Evolutionary conservation across 2,797 vertebrate species (phyloP).

Genomic region (Acanthurus leucopareius): DNA sequence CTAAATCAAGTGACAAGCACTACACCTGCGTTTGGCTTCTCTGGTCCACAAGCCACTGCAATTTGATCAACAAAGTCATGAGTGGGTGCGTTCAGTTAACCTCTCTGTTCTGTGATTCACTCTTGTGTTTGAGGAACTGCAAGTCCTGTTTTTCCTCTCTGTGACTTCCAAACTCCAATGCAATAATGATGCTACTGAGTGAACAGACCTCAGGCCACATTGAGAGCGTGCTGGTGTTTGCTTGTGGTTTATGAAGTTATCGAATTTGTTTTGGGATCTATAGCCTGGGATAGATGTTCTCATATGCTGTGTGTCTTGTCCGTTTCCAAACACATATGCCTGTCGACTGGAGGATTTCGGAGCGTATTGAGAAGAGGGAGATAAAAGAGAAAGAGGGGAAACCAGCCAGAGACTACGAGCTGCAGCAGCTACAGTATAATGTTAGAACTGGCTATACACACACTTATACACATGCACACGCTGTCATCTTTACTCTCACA

Average conservation of each 20-base stretch:
- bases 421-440: slow-evolving; percentile 32
- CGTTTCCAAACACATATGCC: slow-evolving; percentile 28
- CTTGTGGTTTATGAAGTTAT: background rate
- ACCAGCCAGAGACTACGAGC: slow-evolving; percentile 35
- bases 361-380: slow-evolving; percentile 29
- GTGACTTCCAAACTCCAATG: slow-evolving; percentile 6
- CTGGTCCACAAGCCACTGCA: background rate
- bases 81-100: background rate
- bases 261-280: slow-evolving; percentile 3
- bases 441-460: slow-evolving; percentile 41
- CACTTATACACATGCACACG: slow-evolving; percentile 46
- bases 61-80: background rate
- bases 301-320: slow-evolving; percentile 23
- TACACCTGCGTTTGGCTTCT: background rate
- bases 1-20: background rate
- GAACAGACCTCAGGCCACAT: slow-evolving; percentile 12
- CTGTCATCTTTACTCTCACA: slow-evolving; percentile 64
- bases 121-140: slow-evolving; percentile 4
- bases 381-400: slow-evolving; percentile 11
- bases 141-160: background rate
- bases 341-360: slow-evolving; percentile 24
- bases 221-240: background rate
- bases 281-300: background rate
- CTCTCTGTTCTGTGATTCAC: background rate
- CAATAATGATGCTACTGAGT: background rate